Base-by-base conservation (phyloP, 2,113 vertebrate species). In the Sorex araneus region DNA sequence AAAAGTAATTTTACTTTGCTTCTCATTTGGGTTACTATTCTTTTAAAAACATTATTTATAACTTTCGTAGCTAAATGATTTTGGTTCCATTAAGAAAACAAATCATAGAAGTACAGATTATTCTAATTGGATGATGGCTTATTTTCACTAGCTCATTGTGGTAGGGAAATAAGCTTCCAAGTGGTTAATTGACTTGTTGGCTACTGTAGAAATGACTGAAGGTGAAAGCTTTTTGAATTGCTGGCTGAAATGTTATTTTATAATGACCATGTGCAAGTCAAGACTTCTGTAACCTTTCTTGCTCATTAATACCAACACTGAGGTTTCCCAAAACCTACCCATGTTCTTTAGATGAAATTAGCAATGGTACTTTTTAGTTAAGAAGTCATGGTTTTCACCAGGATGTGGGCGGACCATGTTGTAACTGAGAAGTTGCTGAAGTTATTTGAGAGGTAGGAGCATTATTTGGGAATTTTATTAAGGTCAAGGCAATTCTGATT, bases 31-130 rank as follows among this genome's bases (percentile, higher is more conserved):
- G 30, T 10, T 83, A 21, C 43, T 64, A 3, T 45, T 75, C 6
- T 43, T 80, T 70, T 5, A 60, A 60, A 60, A 60, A 21, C 23
- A 86, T 34, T 80, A 63, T n/a, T 84, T 86, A 28, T 10, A 28
- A 9, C 77, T 91, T 85, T 91, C 75, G 30, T 93, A 89, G 32
- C 28, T 80, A 89, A 87, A 70, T 36, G 7, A 25, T 47, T 91
- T 74, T 16, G 73, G 69, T 50, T n/a, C 40, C 47, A 34, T 77
- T 28, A 30, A 67, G 54, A 91, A 69, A 67, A 23, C 34, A 2
- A 2, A 92, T 43, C 12, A 34, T 5, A 3, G 3, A 80, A 57
- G 34, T 77, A 36, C 1, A 84, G 12, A 63, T 84, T 57, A 74
- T 85, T 64, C 67, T 13, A 36, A 18, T 77, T 92, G 87, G 73